phyloP scores from a whole-genome alignment of 2,888 invertebrate genomes.

The Fragum whitleyi region DNA sequence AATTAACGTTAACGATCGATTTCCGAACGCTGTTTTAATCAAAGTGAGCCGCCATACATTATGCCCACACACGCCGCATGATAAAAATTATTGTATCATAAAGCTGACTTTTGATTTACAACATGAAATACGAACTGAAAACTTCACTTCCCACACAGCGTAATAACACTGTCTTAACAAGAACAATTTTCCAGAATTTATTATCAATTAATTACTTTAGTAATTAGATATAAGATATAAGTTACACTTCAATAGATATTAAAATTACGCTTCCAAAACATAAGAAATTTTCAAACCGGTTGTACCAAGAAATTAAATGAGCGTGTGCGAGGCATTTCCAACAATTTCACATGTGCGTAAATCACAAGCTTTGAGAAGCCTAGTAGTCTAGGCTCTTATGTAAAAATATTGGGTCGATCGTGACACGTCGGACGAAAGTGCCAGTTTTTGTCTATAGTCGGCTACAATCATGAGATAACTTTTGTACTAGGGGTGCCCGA shows the following conservation, averaged over 20 bases:
- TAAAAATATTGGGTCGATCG: no score
- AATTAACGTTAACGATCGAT: not conserved
- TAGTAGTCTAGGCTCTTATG: no score
- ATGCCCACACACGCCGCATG: conserved; percentile 1
- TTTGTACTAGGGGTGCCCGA: no score
- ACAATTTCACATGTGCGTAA: no score
- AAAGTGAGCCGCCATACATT: not conserved
- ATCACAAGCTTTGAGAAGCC: no score
- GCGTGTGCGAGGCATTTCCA: no score
- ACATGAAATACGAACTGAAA: not conserved
- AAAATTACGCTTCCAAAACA: not conserved
- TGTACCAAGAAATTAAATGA: no score
- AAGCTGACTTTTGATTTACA: not conserved
- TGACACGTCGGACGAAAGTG: no score
- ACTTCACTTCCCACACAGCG: not conserved
- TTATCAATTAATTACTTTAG: not conserved
- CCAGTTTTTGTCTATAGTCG: no score
- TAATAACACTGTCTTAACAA: not conserved
- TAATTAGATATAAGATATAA: not conserved
- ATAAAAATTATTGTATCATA: not conserved
- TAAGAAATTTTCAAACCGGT: no score
- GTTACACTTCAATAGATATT: not conserved
- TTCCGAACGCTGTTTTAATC: not conserved
- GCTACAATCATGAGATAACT: no score
- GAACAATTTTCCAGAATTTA: not conserved